Conservation (phyloP, 30 jellyfish, hydroid and myxozoan species). For the Cassiopea xamachana region DNA sequence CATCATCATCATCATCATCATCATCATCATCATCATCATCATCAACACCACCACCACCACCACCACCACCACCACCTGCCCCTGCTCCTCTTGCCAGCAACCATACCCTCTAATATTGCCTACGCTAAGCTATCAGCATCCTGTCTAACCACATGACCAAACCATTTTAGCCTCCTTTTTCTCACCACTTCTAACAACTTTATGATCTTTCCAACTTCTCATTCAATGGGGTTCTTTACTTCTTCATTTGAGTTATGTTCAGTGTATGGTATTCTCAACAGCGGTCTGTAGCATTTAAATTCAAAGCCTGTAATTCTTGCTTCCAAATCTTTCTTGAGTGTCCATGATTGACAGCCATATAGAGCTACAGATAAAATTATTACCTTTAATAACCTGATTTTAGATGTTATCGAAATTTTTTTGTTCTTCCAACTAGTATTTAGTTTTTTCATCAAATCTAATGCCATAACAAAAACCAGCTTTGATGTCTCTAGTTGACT, state of each 20-base stretch:
- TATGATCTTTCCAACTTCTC: not conserved
- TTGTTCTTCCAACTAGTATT: not conserved
- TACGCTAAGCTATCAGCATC: not conserved
- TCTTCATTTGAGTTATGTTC: not conserved
- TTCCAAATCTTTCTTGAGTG: not conserved
- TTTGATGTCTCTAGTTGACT: not conserved
- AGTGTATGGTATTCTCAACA: not conserved
- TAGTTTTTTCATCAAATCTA: not conserved
- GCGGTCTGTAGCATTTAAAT: not conserved
- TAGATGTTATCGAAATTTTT: not conserved
- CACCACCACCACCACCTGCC: not conserved
- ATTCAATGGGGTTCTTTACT: not conserved
- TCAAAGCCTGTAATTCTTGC: not conserved
- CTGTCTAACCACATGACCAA: not conserved
- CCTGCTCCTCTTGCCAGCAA: conserved; percentile 1
- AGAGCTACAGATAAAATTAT: not conserved
- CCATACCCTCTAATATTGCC: not conserved
- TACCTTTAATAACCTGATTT: not conserved
- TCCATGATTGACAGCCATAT: not conserved
- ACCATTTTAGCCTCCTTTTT: not conserved
- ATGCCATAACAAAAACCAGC: not conserved
- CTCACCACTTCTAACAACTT: not conserved
- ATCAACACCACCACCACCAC: too few species aligned
- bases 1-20: too few species aligned
- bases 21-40: too few species aligned